These are phyloP conservation scores for Cheirogaleus major DNA, from an alignment of 2,797 vertebrate genomes.

Conservation along the genomic window DNA sequence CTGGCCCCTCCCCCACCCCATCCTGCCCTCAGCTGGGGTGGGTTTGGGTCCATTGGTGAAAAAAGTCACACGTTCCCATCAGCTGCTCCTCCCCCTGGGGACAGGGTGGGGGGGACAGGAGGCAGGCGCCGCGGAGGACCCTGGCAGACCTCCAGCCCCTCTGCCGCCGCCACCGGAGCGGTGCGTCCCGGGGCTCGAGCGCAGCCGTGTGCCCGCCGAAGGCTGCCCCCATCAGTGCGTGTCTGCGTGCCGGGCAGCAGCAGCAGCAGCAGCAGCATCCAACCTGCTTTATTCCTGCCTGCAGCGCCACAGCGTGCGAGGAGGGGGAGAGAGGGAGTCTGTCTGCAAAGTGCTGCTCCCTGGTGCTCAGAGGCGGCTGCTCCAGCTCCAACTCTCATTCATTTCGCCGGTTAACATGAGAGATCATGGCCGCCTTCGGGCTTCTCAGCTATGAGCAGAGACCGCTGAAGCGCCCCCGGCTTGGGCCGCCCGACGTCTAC, in stretches of 20 bases:
- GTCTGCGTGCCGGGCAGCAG: conserved; percentile 62
- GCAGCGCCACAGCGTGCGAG: conserved; percentile 69
- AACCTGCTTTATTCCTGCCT: conserved; percentile 72
- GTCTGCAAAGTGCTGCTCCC: conserved; percentile 84
- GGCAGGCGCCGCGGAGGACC: conserved; percentile 31
- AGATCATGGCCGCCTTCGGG: conserved; percentile 88
- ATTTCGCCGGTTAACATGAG: conserved; percentile 84
- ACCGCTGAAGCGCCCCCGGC: conserved; percentile 86
- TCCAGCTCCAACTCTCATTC: conserved; percentile 82
- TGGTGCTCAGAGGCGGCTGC: conserved; percentile 82
- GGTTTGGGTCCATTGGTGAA: conserved; percentile 72
- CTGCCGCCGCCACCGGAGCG: neutral
- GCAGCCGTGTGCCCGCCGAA: conserved; percentile 36
- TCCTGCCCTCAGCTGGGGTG: neutral
- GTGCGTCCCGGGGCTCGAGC: conserved; percentile 40
- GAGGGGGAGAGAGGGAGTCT: conserved; percentile 72
- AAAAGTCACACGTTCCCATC: conserved; percentile 72
- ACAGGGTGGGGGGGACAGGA: neutral
- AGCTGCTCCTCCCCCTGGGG: conserved; percentile 71
- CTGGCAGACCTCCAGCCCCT: conserved; percentile 37
- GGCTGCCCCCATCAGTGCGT: conserved; percentile 49
- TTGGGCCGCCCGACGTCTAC: conserved; percentile 87
- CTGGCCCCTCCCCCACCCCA: conserved; percentile 24
- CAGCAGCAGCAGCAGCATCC: conserved; percentile 54
- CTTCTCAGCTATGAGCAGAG: conserved; percentile 86